Percentiles rank a stretch among this genome's conserved stretches.
phyloP scores from a whole-genome alignment of 2,113 vertebrate genomes.

The Melanotaenia duboulayi region DNA sequence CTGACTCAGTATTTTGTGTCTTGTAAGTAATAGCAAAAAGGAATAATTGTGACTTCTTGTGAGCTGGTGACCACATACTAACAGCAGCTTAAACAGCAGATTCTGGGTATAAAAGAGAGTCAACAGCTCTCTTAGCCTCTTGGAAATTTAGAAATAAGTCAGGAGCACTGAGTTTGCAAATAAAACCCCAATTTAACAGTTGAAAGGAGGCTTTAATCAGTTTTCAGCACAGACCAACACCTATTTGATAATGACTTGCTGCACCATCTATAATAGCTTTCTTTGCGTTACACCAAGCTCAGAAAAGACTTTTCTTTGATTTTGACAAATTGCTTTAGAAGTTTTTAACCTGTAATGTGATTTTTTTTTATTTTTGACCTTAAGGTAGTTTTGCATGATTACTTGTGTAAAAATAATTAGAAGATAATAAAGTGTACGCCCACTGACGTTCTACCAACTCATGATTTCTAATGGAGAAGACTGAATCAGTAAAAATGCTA shows the following conservation, averaged over 20 bases:
- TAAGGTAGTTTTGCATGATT: not conserved
- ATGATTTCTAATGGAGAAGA: constrained; percentile 30
- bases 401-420: constrained; percentile 31
- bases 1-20: not conserved
- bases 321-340: not conserved
- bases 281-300: not conserved
- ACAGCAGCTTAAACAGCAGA: not conserved
- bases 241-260: constrained; percentile 15
- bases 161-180: constrained; percentile 13
- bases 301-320: not conserved
- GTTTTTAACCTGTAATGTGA: not conserved
- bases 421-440: constrained; percentile 13
- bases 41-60: constrained; percentile 8
- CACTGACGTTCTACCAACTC: constrained; percentile 21
- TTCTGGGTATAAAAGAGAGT: not conserved
- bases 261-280: constrained; percentile 14
- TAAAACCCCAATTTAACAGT: constrained; percentile 20
- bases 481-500: constrained; percentile 31
- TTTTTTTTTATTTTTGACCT: not conserved
- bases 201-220: constrained; percentile 9
- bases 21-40: not conserved
- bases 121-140: not conserved
- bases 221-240: not conserved
- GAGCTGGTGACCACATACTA: not conserved
- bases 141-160: constrained; percentile 19